A percentile compares a stretch with the other conserved stretches of the same genome.
Conservation (phyloP, 2,113 vertebrate species). For the Pardalotus punctatus region DNA sequence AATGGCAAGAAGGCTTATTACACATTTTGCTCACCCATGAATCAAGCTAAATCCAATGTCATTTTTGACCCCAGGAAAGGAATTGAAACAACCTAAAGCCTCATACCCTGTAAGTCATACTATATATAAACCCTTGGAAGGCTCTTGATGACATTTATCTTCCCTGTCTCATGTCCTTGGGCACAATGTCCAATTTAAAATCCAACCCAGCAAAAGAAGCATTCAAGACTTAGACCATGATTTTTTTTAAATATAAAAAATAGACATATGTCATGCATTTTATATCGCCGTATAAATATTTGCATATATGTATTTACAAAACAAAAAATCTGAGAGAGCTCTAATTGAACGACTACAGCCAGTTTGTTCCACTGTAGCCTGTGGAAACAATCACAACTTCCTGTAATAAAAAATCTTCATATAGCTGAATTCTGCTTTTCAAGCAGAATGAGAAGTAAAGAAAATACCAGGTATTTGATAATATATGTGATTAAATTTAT, state of each 20-base stretch:
- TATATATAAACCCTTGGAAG: background rate
- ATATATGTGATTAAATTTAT: background rate
- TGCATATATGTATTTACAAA: background rate
- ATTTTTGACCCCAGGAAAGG: constrained; percentile 10
- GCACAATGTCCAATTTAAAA: background rate
- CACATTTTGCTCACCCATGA: background rate
- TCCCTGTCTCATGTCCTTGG: background rate
- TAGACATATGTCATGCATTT: background rate
- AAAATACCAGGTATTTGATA: background rate
- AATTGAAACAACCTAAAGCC: background rate
- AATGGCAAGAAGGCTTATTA: background rate
- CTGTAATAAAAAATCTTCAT: background rate
- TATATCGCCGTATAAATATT: background rate
- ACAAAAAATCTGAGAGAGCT: background rate
- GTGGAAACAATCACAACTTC: background rate
- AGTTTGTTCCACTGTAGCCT: background rate
- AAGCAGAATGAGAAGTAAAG: background rate
- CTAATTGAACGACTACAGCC: background rate
- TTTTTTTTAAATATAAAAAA: background rate
- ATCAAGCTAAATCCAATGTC: background rate
- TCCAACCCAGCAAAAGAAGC: background rate
- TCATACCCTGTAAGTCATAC: background rate
- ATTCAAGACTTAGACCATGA: background rate
- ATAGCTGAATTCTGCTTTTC: background rate
- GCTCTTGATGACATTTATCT: background rate